Conservation (phyloP, 2,113 vertebrate species). For the Ranitomeya variabilis region DNA sequence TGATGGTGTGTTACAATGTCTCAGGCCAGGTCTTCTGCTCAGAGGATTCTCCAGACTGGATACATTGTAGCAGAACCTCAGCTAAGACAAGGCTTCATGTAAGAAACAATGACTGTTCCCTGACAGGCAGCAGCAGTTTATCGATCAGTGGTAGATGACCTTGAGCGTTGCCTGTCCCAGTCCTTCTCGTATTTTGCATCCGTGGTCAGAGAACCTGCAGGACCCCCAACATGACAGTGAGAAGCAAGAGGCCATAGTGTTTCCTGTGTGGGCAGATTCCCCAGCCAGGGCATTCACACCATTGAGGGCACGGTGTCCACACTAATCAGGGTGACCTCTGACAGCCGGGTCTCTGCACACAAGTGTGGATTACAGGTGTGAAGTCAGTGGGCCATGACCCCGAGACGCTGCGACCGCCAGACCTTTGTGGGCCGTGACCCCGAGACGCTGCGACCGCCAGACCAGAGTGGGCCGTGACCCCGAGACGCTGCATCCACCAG, state of each 20-base stretch:
- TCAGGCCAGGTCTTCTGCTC: neutral
- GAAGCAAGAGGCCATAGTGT: neutral
- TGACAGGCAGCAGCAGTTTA: neutral
- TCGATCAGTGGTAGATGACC: too few species aligned
- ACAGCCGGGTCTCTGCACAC: neutral
- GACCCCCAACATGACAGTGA: neutral
- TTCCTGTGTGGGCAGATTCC: slow-evolving; percentile 3
- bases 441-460: too few species aligned
- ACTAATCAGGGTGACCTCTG: slow-evolving; percentile 16
- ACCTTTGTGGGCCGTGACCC: neutral
- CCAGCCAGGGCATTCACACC: neutral
- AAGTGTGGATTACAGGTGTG: slow-evolving; percentile 37
- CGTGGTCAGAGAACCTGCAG: neutral
- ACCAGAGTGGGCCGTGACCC: too few species aligned
- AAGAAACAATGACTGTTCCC: neutral
- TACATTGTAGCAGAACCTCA: neutral
- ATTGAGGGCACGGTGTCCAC: neutral
- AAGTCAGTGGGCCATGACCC: neutral
- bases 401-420: neutral
- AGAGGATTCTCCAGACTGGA: neutral
- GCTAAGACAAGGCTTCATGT: neutral
- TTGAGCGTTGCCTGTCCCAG: too few species aligned
- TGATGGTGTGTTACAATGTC: neutral
- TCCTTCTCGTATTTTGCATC: neutral
- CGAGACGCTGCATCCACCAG: too few species aligned